phyloP scores from a whole-genome alignment of 2,797 vertebrate species.

The Neostethus bicornis region DNA sequence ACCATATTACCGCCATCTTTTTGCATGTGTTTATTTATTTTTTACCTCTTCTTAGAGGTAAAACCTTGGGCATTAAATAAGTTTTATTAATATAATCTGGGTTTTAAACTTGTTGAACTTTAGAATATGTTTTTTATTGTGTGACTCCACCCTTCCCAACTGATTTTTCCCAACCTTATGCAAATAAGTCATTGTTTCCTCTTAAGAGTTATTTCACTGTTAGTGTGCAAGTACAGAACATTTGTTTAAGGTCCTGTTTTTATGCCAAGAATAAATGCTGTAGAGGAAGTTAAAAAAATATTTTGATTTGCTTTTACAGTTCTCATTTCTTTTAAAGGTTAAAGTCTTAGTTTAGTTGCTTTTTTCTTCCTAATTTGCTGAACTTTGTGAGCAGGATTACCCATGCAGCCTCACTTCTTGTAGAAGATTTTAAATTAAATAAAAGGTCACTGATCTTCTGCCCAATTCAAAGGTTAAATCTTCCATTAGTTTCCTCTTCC shows the following conservation, averaged over 20 bases:
- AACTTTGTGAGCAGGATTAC: neutral
- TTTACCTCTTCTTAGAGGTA: neutral
- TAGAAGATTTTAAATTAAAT: neutral
- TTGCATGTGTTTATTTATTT: neutral
- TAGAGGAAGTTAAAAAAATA: slow-evolving; percentile 11
- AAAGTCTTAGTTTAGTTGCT: neutral
- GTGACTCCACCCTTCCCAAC: too few relatives aligned
- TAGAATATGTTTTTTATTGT: too few relatives aligned
- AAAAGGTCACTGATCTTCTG: neutral
- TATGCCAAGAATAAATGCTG: slow-evolving; percentile 25
- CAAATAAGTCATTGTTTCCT: slow-evolving; percentile 32
- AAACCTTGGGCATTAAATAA: too few relatives aligned
- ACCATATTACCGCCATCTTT: slow-evolving; percentile 9
- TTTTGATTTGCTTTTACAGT: slow-evolving; percentile 4
- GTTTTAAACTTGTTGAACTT: too few relatives aligned
- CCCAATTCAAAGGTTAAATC: neutral
- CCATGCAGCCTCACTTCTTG: slow-evolving; percentile 1
- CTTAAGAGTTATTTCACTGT: slow-evolving; percentile 13
- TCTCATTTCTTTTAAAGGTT: slow-evolving; percentile 1
- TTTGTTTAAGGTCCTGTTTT: slow-evolving; percentile 34
- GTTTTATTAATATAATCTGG: too few relatives aligned
- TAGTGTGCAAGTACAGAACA: slow-evolving; percentile 4
- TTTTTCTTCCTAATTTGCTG: slow-evolving; percentile 2
- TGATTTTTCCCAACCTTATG: slow-evolving; percentile 18
- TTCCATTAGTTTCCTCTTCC: slow-evolving; percentile 9